Base-by-base conservation (phyloP, 2,888 invertebrate species). In the Melanostoma scalare region DNA sequence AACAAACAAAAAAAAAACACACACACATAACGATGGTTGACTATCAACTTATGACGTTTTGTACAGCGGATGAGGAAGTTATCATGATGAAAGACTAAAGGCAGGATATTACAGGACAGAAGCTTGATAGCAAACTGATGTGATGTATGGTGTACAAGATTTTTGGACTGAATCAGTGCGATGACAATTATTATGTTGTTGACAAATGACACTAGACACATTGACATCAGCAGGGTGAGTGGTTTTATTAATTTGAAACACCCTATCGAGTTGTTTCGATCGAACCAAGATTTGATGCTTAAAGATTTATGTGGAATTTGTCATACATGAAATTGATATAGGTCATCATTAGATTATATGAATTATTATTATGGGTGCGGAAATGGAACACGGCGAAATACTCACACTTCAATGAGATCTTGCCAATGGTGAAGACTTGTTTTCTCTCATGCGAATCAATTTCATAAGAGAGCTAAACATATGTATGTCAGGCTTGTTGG, bases 41-140 rank as follows among this genome's bases (percentile, higher is more conserved):
- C 58, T 67, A 68, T 76, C 75, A 69, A 76, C 75, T 20, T 61
- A 61, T 80, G 58, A 71, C 52, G 75, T 71, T 71, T 20, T 75
- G 60, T 55, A 65, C 58, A 71, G 58, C 44, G 52, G 44, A 48
- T 69, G 61, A 68, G 55, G 48, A 69, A 58, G 74, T 56, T 80
- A 63, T 42, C 48, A 35, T 53, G 38, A 65, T 56, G 55, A 20
- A 31, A 38, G 38, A 35, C 42, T 31, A 53, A 38, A 46, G 40
- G 50, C 31, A 48, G 36, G 10, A 73, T 56, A 50, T 68, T 68
- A 74, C 50, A 69, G 79, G 40, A 61, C 61, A 48, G 20, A 20
- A 5, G 30, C 63, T 50, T 80, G 63, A 80, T 75, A 53, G 63
- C 63, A 58, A 65, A 50, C 31, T 68, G 63, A 65, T 69, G 50